Percentiles rank a stretch among this genome's conserved stretches.
Evolutionary conservation across 2,888 invertebrate genomes (phyloP).

Genomic region (Silvanus unidentatus): DNA sequence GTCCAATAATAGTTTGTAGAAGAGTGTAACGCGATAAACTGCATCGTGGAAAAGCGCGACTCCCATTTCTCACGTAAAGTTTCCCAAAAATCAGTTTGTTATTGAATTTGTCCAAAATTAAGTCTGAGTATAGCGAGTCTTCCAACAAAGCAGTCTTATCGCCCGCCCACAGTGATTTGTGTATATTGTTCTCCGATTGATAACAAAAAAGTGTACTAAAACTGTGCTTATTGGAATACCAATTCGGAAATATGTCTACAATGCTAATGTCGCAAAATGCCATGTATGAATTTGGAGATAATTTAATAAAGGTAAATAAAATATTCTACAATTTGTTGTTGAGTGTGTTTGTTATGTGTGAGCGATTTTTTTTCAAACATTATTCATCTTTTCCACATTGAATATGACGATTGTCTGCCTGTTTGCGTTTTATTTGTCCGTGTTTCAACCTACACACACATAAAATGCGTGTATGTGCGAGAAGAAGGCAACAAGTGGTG

Average conservation of each 20-base stretch:
- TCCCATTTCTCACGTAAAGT: conserved; percentile 14
- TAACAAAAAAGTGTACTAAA: too few relatives aligned
- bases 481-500: too few relatives aligned
- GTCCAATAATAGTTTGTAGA: too few relatives aligned
- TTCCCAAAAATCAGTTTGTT: not conserved
- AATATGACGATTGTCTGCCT: not conserved
- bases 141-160: conserved; percentile 35
- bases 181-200: conserved; percentile 13
- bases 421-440: not conserved
- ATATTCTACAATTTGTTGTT: not conserved
- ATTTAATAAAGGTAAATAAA: conserved; percentile 67
- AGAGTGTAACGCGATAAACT: conserved; percentile 29
- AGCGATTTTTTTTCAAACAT: not conserved
- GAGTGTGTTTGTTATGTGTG: not conserved
- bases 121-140: conserved; percentile 31
- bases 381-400: too few relatives aligned
- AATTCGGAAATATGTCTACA: conserved; percentile 57
- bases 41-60: conserved; percentile 38
- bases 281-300: conserved; percentile 70
- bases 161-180: conserved; percentile 31
- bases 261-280: conserved; percentile 72
- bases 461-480: too few relatives aligned
- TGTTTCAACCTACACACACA: too few relatives aligned
- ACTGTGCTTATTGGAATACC: too few relatives aligned
- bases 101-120: not conserved